Evolutionary conservation across 2,113 vertebrate genomes (phyloP), one percentile per base, ranked within the genome.

Genomic region (Cebidichthys violaceus): DNA sequence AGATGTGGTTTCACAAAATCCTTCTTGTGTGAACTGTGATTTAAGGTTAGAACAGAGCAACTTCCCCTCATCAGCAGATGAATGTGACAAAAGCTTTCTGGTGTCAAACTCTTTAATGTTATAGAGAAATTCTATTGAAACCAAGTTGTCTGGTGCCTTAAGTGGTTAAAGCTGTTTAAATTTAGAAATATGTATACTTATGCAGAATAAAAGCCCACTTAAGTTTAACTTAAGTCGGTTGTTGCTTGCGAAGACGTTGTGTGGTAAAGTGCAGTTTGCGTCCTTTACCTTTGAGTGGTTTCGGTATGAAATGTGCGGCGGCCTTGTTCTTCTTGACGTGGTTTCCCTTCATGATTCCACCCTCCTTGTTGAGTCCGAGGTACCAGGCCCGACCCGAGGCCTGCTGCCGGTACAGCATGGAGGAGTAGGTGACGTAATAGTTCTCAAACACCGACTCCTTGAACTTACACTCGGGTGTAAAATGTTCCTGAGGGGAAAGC

Each of bases 361-460:
- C 98, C 90, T 99, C 98, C 95, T 99, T 99, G 95, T 99, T 99
- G 82, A 99, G 97, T 61, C 98, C 98, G 90, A 99, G 94, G 90
- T 98, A 99, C 98, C 98, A 99, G 60, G 97, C 97, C 88, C 98
- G 95, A 62, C 98, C 98, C 0, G 98, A 99, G 73, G 97, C 96
- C 90, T 99, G 98, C 91, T 99, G 98, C 91, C 98, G 96, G 95
- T 99, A 99, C 91, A 98, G 94, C 98, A 98, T 99, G 75, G 98
- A 99, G 8, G 98, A 99, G 90, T 99, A 99, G 0, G 97, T 99
- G 92, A 99, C 98, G 0, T 99, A 99, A 93, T 99, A 99, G 95
- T 99, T 99, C 95, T 99, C 98, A 94, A 99, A 99, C 87, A 99
- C 98, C 0, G 98, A 99, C 95, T 99, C 98, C 95, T 99, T 99